Conservation (phyloP, 2,113 vertebrate genomes). For the Cisticola juncidis region DNA sequence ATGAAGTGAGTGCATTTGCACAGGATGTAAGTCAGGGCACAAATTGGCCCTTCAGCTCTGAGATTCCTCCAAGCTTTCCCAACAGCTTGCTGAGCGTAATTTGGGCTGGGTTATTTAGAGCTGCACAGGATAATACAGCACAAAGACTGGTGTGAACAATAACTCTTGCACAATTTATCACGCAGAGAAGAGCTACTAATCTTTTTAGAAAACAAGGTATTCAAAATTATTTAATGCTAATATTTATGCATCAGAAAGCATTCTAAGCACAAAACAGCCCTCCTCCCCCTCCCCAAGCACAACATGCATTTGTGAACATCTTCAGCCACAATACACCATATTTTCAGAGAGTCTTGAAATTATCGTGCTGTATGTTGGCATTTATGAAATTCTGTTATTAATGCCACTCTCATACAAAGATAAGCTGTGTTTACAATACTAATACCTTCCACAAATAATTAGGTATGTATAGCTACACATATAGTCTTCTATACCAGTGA, state of each 20-base stretch:
- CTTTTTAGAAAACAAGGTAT: constrained; percentile 80
- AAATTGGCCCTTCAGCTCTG: constrained; percentile 48
- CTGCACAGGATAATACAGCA: constrained; percentile 67
- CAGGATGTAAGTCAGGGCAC: constrained; percentile 47
- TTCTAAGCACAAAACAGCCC: constrained; percentile 54
- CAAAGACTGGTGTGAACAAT: constrained; percentile 70
- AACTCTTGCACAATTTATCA: constrained; percentile 81
- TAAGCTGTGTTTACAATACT: constrained; percentile 35
- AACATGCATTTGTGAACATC: constrained; percentile 52
- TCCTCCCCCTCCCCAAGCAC: background rate
- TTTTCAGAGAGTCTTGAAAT: constrained; percentile 62
- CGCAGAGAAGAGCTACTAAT: constrained; percentile 77
- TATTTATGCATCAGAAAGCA: constrained; percentile 79
- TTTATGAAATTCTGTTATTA: constrained; percentile 67
- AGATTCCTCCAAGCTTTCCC: constrained; percentile 62
- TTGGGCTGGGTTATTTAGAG: constrained; percentile 77
- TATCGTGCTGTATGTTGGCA: background rate
- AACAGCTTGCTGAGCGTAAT: constrained; percentile 67
- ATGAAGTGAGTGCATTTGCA: background rate
- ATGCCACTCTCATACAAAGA: constrained; percentile 40
- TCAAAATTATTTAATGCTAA: constrained; percentile 82
- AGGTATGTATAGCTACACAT: constrained; percentile 14
- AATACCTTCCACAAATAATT: constrained; percentile 55
- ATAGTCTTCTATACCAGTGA: background rate
- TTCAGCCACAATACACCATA: constrained; percentile 37